Evolutionary conservation across 2,113 vertebrate species (phyloP).

Genomic region (Lamprotornis superbus): DNA sequence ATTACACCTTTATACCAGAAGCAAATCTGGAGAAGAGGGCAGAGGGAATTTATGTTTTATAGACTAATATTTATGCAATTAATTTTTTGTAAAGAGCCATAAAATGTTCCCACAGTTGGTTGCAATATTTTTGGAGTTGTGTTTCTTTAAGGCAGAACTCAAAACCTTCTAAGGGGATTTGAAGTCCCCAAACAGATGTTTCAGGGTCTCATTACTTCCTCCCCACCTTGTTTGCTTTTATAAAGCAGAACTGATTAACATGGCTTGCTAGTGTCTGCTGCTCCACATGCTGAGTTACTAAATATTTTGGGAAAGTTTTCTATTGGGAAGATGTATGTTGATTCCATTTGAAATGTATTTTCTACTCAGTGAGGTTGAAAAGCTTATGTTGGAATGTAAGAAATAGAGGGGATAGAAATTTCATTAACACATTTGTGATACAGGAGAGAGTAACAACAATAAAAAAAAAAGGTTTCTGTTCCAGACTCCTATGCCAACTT

Average conservation of each 20-base stretch:
- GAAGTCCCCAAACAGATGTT: constrained; percentile 57
- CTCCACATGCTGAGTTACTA: neutral
- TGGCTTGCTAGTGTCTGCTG: neutral
- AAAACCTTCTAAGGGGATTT: constrained; percentile 65
- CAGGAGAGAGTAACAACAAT: neutral
- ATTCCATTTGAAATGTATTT: constrained; percentile 18
- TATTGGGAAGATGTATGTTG: neutral
- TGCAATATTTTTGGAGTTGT: constrained; percentile 46
- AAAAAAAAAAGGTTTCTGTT: neutral
- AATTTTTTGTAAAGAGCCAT: constrained; percentile 12
- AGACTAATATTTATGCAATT: constrained; percentile 42
- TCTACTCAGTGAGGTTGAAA: neutral
- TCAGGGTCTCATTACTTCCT: constrained; percentile 46
- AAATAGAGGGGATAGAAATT: neutral
- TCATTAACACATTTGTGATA: neutral
- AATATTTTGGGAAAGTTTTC: neutral
- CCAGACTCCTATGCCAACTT: neutral
- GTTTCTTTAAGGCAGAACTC: constrained; percentile 66
- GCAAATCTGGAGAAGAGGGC: neutral
- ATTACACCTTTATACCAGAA: neutral
- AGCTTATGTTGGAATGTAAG: neutral
- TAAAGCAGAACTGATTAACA: constrained; percentile 55
- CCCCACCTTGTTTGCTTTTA: constrained; percentile 65
- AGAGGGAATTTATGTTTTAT: constrained; percentile 26
- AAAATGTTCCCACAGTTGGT: constrained; percentile 46